Evolutionary conservation across 2,113 vertebrate genomes (phyloP), one percentile per base, ranked within the genome.

Genomic region (Erythrocercus mccallii): DNA sequence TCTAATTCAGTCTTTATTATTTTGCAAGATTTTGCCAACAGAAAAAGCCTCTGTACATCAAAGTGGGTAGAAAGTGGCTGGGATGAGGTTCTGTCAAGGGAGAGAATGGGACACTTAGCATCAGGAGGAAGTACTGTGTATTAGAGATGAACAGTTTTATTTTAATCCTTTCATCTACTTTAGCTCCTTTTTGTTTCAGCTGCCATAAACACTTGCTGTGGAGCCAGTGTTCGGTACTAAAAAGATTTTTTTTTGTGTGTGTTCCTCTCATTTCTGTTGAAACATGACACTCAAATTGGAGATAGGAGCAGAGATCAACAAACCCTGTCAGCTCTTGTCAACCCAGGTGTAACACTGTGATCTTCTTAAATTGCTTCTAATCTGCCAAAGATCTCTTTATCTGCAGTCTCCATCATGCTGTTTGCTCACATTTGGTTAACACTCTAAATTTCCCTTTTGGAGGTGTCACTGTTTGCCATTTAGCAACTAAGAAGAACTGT

Each of bases 271-370:
- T 96, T 97, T 96, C 97, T 97, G 73, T 95, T 96, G 97, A 98
- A 96, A 97, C 74, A 87, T 98, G 98, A 98, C 98, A 97, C 92
- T 97, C 98, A 98, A 96, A 97, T 97, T 88, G 65, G 96, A 98
- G 97, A 96, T 88, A 94, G 96, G 98, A 97, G 97, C 97, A 97
- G 97, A 97, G 97, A 98, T 97, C 98, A 98, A 96, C 97, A 98
- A 97, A 97, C 96, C 97, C 98, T 98, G 98, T 98, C 98, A 98
- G 96, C 82, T 97, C 95, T 97, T 98, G 98, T 98, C 98, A 98
- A 95, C 93, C 95, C 97, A 97, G 97, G 97, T 98, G 97, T 98
- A 98, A 98, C 98, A 98, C 96, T 93, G 81, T 97, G 97, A 94
- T 97, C 98, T 98, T 96, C 97, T 97, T 97, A 97, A 98, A 98